Base-by-base conservation (phyloP, 1,140 invertebrate genomes). In the Aphelinus certus region DNA sequence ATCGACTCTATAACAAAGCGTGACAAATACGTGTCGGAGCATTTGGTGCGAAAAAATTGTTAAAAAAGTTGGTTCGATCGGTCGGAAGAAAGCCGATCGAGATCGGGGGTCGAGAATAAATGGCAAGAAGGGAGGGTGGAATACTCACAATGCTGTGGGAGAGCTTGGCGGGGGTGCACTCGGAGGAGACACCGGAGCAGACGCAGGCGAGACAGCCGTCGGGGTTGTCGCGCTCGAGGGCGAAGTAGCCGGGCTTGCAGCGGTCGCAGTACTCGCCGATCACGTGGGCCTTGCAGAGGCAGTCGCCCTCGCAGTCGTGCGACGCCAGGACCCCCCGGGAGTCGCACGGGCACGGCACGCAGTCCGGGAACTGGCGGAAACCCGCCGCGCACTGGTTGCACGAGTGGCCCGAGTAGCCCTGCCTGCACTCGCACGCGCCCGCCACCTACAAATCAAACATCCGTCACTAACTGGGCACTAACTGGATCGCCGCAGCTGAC, bases 191-290 rank as follows among this genome's bases (percentile, higher is more conserved):
- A 48, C 95, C 96, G 45, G 97, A 98, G 87, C 98, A 99, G 88
- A 95, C 98, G 86, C 98, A 99, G 7, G 91, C 85, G 1, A 92
- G 87, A 83, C 98, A 99, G 2, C 98, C 98, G 26, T 93, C 90
- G 0, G 92, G 88, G 85, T 98, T 94, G 1, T 91, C 89, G 42
- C 85, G 87, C 48, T 91, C 90, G 69, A 99, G 88, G 58, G 95
- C 93, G 85, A 95, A 99, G 86, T 92, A 94, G 1, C 97, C 97
- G 0, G 90, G 80, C 70, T 94, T 94, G 85, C 98, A 99, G 10
- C 88, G 86, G 60, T 95, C 92, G 88, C 97, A 97, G 5, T 91
- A 90, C 75, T 90, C 89, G 1, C 96, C 96, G 78, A 91, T 90
- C 1, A 96, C 95, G 84, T 96, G 92, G 1, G 86, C 92, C 88